Conservation (phyloP, 2,888 invertebrate species). For the Leptinotarsa peninsularis region DNA sequence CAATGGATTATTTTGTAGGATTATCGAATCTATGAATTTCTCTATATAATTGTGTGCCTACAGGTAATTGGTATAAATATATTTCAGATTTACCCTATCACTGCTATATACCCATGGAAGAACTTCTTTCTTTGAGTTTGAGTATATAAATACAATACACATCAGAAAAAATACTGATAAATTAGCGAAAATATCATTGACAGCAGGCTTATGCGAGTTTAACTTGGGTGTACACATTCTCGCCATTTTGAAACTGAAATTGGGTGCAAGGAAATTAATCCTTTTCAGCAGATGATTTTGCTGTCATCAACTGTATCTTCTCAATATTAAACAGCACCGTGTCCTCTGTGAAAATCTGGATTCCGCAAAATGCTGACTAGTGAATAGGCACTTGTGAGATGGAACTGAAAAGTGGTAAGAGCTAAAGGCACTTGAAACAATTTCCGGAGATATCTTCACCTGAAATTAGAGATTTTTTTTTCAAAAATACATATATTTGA, state of each 20-base stretch:
- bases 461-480: not conserved
- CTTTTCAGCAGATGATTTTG: not conserved
- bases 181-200: too few relatives aligned
- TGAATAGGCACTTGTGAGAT: constrained; percentile 6
- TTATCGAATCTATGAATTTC: too few relatives aligned
- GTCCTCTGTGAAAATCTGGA: not conserved
- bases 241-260: not conserved
- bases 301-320: not conserved
- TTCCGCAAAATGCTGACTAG: not conserved
- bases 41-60: too few relatives aligned
- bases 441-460: not conserved
- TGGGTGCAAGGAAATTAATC: not conserved
- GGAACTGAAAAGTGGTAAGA: not conserved
- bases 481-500: not conserved
- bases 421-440: constrained; percentile 1
- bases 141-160: too few relatives aligned
- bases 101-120: too few relatives aligned
- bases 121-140: too few relatives aligned
- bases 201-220: too few relatives aligned
- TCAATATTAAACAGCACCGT: not conserved
- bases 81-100: too few relatives aligned
- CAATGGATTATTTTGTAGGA: too few relatives aligned
- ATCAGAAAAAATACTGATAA: too few relatives aligned
- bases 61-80: too few relatives aligned
- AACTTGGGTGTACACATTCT: not conserved